These are phyloP conservation scores for Potamilus streckersoni DNA, from an alignment of 1,140 invertebrate species.

Conservation along the genomic window DNA sequence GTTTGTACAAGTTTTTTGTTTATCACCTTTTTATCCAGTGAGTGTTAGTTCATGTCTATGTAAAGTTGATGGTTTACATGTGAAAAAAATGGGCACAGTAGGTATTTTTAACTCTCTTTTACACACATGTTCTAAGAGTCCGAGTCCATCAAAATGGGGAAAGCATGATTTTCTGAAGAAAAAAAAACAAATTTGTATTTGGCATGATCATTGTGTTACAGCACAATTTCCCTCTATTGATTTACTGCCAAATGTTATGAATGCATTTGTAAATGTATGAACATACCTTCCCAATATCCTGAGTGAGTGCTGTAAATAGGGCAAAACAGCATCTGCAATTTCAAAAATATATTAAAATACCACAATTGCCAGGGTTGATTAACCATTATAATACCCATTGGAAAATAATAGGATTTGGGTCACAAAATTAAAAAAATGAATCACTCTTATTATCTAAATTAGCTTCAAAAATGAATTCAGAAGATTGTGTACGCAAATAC, in stretches of 20 bases:
- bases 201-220: background rate
- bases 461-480: background rate
- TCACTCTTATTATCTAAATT: background rate
- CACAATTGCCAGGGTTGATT: background rate
- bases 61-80: no score
- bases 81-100: background rate
- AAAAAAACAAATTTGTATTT: background rate
- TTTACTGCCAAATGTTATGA: background rate
- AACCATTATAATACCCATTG: background rate
- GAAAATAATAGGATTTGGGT: background rate
- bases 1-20: no score
- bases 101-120: background rate
- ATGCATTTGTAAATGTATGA: background rate
- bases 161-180: background rate
- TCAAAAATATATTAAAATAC: conserved; percentile 7
- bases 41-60: no score
- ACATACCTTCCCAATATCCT: conserved; percentile 56
- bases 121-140: background rate
- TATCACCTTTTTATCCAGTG: no score
- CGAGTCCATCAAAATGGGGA: no score
- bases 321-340: conserved; percentile 55
- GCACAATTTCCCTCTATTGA: background rate
- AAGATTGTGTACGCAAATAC: no score
- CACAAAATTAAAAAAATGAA: background rate
- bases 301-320: conserved; percentile 55